Base-by-base conservation (phyloP, 2,797 vertebrate genomes). In the Hemibagrus guttatus region DNA sequence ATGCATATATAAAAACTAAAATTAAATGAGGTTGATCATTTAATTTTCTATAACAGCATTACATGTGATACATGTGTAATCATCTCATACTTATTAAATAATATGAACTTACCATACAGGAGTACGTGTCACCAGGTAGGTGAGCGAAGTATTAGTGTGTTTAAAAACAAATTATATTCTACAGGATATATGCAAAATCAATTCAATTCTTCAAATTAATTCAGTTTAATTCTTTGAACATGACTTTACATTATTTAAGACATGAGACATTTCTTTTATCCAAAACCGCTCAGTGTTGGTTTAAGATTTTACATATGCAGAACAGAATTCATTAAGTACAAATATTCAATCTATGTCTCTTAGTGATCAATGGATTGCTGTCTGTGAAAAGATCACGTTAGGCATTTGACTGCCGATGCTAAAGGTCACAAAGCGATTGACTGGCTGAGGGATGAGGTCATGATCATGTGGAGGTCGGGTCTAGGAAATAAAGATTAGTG, bases 381-480 rank as follows among this genome's bases (percentile, higher is more conserved):
- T 86, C 39, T 64, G 28, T 64, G 26, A 4, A 69, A 56, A 59
- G 59, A 66, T 26, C 26, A 35, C 35, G 23, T 49, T 23, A 39
- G n/a, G 31, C 21, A 17, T 52, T 28, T n/a, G 69, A 82, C 59
- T 83, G 49, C 8, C 19, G 35, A 28, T 71, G 64, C 7, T 80
- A 87, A 72, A 87, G 86, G 82, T 84, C 76, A 84, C 46, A 74
- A 56, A 71, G 68, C 7, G 28, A 78, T 28, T 71, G 75, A 72
- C n/a, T 35, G 54, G 4, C 26, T 84, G 74, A 79, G 42, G 46
- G 58, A 63, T 84, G 56, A 84, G 82, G 54, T 87, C 54, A 71
- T 80, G 82, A 74, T 72, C 61, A 66, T 59, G 19, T 31, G 74
- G 66, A 87, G 59, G 83, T 56, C 56, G 74, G 74, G 63, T 71